Evolutionary conservation across 2,888 invertebrate species (phyloP).

Genomic region (Leucophenga montana): DNA sequence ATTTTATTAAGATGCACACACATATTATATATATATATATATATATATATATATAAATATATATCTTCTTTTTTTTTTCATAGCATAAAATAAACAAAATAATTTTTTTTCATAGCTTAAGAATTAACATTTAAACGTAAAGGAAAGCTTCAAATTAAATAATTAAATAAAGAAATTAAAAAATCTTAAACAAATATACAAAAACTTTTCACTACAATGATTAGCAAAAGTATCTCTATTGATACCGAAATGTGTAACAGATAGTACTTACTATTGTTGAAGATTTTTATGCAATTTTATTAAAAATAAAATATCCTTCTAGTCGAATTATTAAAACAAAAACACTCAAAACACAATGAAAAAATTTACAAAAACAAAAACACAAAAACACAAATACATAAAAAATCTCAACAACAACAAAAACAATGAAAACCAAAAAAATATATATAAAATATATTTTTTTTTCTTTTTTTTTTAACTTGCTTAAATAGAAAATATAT

Average conservation of each 20-base stretch:
- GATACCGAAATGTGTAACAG: background rate
- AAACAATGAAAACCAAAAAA: slow-evolving; percentile 21
- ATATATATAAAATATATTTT: slow-evolving; percentile 37
- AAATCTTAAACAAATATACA: background rate
- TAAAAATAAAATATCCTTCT: slow-evolving; percentile 54
- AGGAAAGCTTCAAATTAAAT: background rate
- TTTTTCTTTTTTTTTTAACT: slow-evolving; percentile 49
- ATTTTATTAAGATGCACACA: background rate
- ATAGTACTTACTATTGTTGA: slow-evolving; percentile 22
- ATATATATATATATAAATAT: no score
- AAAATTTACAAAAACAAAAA: slow-evolving; percentile 21
- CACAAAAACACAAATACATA: slow-evolving; percentile 38
- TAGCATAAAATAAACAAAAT: background rate
- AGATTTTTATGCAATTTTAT: slow-evolving; percentile 38
- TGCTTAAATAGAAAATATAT: slow-evolving; percentile 42
- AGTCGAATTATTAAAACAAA: slow-evolving; percentile 56
- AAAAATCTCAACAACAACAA: slow-evolving; percentile 32
- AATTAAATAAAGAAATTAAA: background rate
- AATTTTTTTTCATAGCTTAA: slow-evolving; percentile 23
- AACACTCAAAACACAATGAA: slow-evolving; percentile 35
- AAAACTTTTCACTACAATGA: background rate
- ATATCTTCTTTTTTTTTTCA: slow-evolving; percentile 2
- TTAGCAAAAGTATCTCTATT: background rate
- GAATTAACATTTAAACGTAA: background rate
- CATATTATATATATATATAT: no score